phyloP scores from a whole-genome alignment of 2,888 invertebrate species.

The Cremastinae sp. region DNA sequence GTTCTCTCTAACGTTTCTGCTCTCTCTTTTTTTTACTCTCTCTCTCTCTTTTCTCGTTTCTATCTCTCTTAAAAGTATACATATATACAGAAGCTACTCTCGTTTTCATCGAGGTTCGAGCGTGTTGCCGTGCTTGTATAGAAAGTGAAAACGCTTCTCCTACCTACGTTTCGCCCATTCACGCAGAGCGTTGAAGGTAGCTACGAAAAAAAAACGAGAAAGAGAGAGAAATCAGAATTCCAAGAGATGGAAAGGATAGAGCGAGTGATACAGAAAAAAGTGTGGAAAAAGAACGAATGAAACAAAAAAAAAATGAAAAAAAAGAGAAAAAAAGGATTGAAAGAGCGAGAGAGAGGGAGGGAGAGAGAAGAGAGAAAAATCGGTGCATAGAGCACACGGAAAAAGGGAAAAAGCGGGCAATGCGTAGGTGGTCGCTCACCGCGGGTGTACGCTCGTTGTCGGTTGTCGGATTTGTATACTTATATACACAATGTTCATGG shows the following conservation, averaged over 20 bases:
- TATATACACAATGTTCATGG: slow-evolving; percentile 17
- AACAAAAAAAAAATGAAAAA: slow-evolving; percentile 57
- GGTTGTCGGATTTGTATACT: slow-evolving; percentile 9
- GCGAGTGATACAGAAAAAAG: slow-evolving; percentile 48
- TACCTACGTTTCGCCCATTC: slow-evolving; percentile 80
- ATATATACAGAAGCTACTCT: slow-evolving; percentile 72
- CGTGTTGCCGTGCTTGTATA: slow-evolving; percentile 71
- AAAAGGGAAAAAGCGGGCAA: slow-evolving; percentile 62
- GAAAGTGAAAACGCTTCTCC: slow-evolving; percentile 78
- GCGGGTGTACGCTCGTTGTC: slow-evolving; percentile 13
- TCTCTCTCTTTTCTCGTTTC: slow-evolving; percentile 14
- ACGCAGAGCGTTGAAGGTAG: slow-evolving; percentile 73
- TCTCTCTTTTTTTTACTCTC: slow-evolving; percentile 45
- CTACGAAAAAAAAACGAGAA: slow-evolving; percentile 62
- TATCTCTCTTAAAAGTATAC: background rate
- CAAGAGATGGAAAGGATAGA: slow-evolving; percentile 31
- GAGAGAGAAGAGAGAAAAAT: slow-evolving; percentile 62
- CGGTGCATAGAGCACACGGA: slow-evolving; percentile 52
- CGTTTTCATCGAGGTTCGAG: slow-evolving; percentile 75
- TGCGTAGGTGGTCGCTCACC: slow-evolving; percentile 52
- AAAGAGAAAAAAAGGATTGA: slow-evolving; percentile 57
- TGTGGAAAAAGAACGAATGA: slow-evolving; percentile 58
- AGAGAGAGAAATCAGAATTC: slow-evolving; percentile 51
- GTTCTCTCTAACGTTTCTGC: slow-evolving; percentile 63
- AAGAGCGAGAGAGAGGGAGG: slow-evolving; percentile 55